Conservation (phyloP, 2,797 vertebrate genomes). For the Smutsia gigantea region DNA sequence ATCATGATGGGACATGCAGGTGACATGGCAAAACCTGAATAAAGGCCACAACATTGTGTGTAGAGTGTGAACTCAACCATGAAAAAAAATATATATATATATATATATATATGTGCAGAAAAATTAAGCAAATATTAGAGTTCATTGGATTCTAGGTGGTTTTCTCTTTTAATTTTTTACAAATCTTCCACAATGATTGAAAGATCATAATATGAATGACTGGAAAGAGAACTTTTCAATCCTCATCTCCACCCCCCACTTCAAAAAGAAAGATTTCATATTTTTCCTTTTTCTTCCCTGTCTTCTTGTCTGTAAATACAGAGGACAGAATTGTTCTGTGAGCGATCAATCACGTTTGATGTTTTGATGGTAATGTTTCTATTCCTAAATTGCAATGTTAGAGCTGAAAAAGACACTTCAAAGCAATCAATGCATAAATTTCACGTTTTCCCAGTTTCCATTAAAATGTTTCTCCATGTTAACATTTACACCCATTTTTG, state of each 20-base stretch:
- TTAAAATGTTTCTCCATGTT: background rate
- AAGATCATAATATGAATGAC: background rate
- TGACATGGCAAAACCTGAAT: background rate
- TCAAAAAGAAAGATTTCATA: background rate
- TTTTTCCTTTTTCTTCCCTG: background rate
- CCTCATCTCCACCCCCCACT: background rate
- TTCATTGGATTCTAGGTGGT: background rate
- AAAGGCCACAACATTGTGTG: background rate
- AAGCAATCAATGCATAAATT: background rate
- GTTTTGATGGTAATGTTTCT: background rate
- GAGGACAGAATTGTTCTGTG: background rate
- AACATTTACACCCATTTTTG: background rate
- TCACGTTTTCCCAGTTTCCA: background rate
- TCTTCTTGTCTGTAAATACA: background rate
- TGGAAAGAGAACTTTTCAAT: background rate
- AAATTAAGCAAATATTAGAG: background rate
- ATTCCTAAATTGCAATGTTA: background rate
- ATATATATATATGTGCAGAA: background rate
- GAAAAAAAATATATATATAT: background rate
- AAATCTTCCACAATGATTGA: background rate
- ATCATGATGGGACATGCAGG: background rate
- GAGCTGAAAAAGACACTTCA: background rate
- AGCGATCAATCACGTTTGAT: background rate
- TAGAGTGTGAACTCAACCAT: background rate
- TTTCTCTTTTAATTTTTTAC: constrained; percentile 7